Evolutionary conservation across 2,113 vertebrate genomes (phyloP), one percentile per base, ranked within the genome.

Genomic region (Hyla sarda): DNA sequence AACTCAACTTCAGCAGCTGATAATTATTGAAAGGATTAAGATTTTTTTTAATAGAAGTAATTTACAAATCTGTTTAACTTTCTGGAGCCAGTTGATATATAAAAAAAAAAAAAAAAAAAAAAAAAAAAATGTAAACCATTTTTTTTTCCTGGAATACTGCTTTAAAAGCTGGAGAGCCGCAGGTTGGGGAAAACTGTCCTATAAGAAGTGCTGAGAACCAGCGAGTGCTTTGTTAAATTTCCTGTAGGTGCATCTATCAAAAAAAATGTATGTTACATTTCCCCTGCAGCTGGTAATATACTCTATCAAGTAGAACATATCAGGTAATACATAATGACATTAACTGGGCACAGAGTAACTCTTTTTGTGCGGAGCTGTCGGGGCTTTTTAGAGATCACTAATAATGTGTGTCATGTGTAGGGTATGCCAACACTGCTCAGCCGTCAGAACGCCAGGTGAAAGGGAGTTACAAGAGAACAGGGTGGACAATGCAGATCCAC

Each of bases 331-430:
- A 45, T 73, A 47, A 73, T 47, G 37, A 73, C 23, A 25, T 73
- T 73, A 73, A 45, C 37, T 25, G 10, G 71, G 21, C 19, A n/a
- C 23, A 47, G 71, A n/a, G 37, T 47, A 41, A 72, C 19, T 41
- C 21, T 9, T 21, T 72, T 6, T 41, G 34, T 72, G 7, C 47
- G 11, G 47, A 48, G 47, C 9, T 1, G 47, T 13, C 69, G 41
- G n/a, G n/a, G 69, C 69, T 72, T 23, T 37, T 17, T 32, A 37
- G 41, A 12, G 37, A 73, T 73, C 37, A 73, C 34, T 23, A 47
- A 45, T 45, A 73, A n/a, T n/a, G 21, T 73, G 37, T 73, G 71
- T 73, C 37, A 45, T 73, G 37, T 23, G 6, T 73, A 73, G n/a
- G 16, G 7, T 37, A 45, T 47, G 37, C 41, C 21, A n/a, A 10